phyloP scores from a whole-genome alignment of 1,140 invertebrate species.

The Habropoda laboriosa region DNA sequence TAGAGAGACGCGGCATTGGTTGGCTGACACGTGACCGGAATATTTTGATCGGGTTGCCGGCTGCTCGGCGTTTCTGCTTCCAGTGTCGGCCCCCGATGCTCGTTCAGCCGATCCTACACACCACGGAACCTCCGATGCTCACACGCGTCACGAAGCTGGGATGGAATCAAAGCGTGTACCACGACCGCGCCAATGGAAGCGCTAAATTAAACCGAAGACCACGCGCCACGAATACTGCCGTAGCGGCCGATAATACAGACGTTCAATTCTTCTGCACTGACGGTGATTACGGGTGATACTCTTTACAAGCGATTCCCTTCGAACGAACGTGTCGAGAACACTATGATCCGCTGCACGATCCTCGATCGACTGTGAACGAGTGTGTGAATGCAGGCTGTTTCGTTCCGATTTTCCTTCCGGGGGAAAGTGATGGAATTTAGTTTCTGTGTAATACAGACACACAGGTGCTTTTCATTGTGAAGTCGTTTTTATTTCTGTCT shows the following conservation, averaged over 20 bases:
- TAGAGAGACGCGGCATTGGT: constrained; percentile 47
- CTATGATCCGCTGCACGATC: neutral
- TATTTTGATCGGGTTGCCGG: constrained; percentile 21
- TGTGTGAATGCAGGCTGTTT: too few species aligned
- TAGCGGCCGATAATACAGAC: constrained; percentile 11
- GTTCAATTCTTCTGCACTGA: constrained; percentile 21
- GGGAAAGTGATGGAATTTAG: too few species aligned
- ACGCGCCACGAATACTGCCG: neutral
- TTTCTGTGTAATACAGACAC: too few species aligned
- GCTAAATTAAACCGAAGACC: constrained; percentile 37
- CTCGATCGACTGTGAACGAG: neutral
- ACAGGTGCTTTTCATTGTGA: too few species aligned
- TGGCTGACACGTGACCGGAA: constrained; percentile 62
- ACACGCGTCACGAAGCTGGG: constrained; percentile 25
- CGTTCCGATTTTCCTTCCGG: too few species aligned
- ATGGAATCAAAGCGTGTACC: constrained; percentile 57
- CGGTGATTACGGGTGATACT: constrained; percentile 7
- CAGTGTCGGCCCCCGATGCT: constrained; percentile 19
- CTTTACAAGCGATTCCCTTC: constrained; percentile 7
- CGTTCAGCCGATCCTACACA: constrained; percentile 13
- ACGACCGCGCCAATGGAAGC: constrained; percentile 12
- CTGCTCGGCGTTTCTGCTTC: constrained; percentile 39
- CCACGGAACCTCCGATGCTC: constrained; percentile 7
- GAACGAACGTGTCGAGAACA: constrained; percentile 3
- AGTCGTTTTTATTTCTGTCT: too few species aligned